These are phyloP conservation scores for Fistularia tabacaria DNA, from an alignment of 2,797 vertebrate species.

Conservation along the genomic window DNA sequence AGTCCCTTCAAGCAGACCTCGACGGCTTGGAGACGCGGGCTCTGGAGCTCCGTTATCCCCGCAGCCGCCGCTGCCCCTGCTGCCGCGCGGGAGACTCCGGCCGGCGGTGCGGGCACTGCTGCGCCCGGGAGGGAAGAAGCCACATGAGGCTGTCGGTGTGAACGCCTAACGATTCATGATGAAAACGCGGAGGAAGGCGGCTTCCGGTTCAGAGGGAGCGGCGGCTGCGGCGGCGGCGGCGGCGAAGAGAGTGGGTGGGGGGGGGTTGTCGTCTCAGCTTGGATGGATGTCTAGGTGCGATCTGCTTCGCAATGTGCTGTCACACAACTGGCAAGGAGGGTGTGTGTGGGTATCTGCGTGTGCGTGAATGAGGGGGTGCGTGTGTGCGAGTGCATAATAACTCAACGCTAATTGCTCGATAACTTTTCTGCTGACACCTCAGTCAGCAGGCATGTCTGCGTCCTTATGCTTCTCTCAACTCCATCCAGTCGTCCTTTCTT, in stretches of 20 bases:
- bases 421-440: no score
- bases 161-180: slow-evolving; percentile 37
- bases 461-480: no score
- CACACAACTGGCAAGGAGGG: slow-evolving; percentile 4
- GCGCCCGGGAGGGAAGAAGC: slow-evolving; percentile 32
- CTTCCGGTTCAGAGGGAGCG: slow-evolving; percentile 9
- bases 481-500: no score
- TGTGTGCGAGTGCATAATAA: neutral
- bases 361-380: neutral
- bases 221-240: neutral
- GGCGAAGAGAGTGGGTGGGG: no score
- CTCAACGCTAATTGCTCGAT: no score
- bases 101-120: slow-evolving; percentile 17
- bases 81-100: slow-evolving; percentile 22
- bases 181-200: slow-evolving; percentile 26
- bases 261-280: slow-evolving; percentile 15
- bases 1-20: slow-evolving; percentile 14
- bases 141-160: slow-evolving; percentile 41
- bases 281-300: slow-evolving; percentile 28
- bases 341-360: neutral
- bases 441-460: no score
- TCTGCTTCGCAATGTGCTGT: slow-evolving; percentile 30
- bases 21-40: slow-evolving; percentile 17
- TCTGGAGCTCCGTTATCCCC: slow-evolving; percentile 3
- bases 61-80: slow-evolving; percentile 33